A percentile compares a stretch with the other conserved stretches of the same genome.
Conservation (phyloP, 2,797 vertebrate species). For the Poeciliopsis paucimaculata region DNA sequence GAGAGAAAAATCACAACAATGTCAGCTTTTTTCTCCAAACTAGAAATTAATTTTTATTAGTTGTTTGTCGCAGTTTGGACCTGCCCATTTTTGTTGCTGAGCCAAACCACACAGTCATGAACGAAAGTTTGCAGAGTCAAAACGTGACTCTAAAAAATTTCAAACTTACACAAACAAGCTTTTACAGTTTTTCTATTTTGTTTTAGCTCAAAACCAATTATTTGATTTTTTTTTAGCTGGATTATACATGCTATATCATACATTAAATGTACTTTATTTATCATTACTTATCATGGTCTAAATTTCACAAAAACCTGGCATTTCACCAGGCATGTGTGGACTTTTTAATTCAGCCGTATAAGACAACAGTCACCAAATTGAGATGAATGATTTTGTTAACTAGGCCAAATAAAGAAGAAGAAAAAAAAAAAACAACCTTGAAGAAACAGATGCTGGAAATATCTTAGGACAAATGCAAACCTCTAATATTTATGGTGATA, state of each 20-base stretch:
- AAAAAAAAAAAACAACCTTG: not conserved
- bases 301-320: not conserved
- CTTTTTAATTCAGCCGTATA: not conserved
- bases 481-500: not conserved
- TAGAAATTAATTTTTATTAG: not conserved
- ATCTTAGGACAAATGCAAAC: not conserved
- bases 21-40: not conserved
- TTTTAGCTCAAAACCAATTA: not conserved
- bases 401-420: not conserved
- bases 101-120: not conserved
- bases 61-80: not conserved
- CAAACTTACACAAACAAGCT: not conserved
- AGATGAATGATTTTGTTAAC: not conserved
- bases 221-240: not conserved
- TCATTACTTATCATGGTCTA: not conserved
- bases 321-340: not conserved
- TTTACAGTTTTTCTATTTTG: not conserved
- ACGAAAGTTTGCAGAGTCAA: not conserved
- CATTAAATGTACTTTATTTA: not conserved
- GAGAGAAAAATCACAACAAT: not conserved
- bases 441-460: slow-evolving; percentile 1
- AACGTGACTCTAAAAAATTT: not conserved
- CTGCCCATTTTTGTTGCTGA: not conserved
- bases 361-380: not conserved
- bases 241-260: not conserved